Percentiles rank a stretch among this genome's conserved stretches.
phyloP scores from a whole-genome alignment of 2,113 vertebrate genomes.

The Ciconia maguari region DNA sequence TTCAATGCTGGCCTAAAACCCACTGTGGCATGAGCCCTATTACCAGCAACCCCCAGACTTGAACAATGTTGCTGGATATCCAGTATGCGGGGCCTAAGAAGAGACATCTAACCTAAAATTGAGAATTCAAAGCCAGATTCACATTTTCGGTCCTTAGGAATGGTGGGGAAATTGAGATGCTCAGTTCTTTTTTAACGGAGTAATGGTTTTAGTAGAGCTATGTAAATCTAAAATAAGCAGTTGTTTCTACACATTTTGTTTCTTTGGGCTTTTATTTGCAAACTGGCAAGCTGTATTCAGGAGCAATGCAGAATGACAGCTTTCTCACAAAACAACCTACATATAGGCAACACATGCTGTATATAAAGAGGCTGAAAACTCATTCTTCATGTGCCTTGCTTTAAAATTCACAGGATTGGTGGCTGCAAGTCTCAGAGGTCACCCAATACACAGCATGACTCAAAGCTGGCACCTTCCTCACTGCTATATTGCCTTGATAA shows the following conservation, averaged over 20 bases:
- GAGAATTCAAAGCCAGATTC: neutral
- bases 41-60: neutral
- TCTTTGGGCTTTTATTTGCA: neutral
- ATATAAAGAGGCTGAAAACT: neutral
- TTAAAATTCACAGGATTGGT: neutral
- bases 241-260: neutral
- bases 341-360: neutral
- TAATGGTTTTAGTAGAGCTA: neutral
- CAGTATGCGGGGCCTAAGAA: neutral
- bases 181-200: neutral
- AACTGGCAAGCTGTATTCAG: neutral
- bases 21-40: neutral
- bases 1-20: neutral
- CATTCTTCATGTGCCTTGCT: neutral
- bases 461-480: neutral
- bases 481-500: neutral
- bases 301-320: neutral
- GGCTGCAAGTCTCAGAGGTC: neutral
- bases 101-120: neutral
- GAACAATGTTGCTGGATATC: neutral
- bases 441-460: neutral
- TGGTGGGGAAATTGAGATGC: neutral
- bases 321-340: neutral
- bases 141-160: neutral
- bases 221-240: neutral